Conservation (phyloP, 2,113 vertebrate species). For the Vidua macroura region DNA sequence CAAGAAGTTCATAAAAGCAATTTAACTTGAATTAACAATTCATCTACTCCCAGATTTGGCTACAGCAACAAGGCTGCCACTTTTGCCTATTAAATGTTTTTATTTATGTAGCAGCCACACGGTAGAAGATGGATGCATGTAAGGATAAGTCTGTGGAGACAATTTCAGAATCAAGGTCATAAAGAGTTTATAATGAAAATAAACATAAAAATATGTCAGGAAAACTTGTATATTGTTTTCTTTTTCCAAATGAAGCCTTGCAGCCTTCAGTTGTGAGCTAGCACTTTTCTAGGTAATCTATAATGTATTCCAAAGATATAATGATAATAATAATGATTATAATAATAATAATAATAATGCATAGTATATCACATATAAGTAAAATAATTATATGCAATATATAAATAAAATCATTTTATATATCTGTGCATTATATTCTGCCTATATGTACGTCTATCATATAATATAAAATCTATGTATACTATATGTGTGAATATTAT, state of each 20-base stretch:
- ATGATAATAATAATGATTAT: background rate
- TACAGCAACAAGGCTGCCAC: background rate
- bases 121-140: background rate
- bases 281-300: background rate
- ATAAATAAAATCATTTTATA: too few relatives aligned
- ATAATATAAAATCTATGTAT: background rate
- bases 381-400: background rate
- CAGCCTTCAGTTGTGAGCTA: background rate
- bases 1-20: conserved; percentile 56
- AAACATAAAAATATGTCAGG: background rate
- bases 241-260: background rate
- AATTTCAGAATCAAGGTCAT: background rate
- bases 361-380: background rate
- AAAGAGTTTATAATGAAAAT: background rate
- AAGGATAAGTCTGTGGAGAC: background rate
- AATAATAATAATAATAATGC: background rate
- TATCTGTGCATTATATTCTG: background rate
- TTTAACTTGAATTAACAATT: conserved; percentile 53
- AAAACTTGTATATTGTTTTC: background rate
- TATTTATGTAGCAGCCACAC: background rate
- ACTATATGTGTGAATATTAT: background rate
- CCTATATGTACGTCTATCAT: background rate
- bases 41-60: background rate
- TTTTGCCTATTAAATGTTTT: background rate
- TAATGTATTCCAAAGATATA: background rate